These are phyloP conservation scores for Melierax canorus DNA, from an alignment of 2,113 vertebrate species.

Conservation along the genomic window DNA sequence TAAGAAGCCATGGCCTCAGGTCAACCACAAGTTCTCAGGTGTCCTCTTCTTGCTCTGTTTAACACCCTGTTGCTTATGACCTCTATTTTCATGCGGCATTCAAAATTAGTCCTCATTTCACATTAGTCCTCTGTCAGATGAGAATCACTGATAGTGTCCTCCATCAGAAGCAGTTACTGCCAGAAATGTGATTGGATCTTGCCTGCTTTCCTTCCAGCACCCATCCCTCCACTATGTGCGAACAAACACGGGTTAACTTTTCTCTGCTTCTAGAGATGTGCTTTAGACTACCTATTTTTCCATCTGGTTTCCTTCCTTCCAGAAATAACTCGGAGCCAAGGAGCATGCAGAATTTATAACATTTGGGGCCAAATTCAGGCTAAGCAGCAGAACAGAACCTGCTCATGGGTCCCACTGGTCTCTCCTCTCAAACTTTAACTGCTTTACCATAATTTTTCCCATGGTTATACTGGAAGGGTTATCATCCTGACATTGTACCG, in stretches of 20 bases:
- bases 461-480: background rate
- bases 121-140: background rate
- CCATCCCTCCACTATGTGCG: background rate
- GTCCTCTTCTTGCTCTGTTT: background rate
- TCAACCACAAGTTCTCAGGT: background rate
- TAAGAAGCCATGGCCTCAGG: background rate
- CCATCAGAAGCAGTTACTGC: background rate
- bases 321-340: background rate
- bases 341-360: background rate
- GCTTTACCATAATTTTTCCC: background rate
- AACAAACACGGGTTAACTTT: background rate
- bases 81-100: background rate
- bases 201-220: background rate
- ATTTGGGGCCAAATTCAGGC: background rate
- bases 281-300: background rate
- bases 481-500: background rate
- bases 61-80: background rate
- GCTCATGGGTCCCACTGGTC: background rate
- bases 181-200: background rate
- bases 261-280: background rate
- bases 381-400: background rate
- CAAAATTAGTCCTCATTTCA: background rate
- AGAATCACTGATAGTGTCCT: background rate
- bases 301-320: background rate
- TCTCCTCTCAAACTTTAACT: background rate